Base-by-base conservation (phyloP, 35 echinoderm and acorn worm species). In the Ophiothrix spiculata region DNA sequence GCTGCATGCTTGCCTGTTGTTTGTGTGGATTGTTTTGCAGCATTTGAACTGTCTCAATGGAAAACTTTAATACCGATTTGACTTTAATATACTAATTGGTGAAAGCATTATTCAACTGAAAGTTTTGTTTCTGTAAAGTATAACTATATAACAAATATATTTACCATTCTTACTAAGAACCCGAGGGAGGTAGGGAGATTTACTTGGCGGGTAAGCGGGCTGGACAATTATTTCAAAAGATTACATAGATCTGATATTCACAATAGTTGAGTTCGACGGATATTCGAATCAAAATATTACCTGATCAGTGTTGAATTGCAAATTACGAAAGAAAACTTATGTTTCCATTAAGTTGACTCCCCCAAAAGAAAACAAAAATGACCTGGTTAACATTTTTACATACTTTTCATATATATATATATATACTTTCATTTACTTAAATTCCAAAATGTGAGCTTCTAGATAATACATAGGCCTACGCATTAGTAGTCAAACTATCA, bases 41-140 rank as follows among this genome's bases (percentile, higher is more conserved):
- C 60, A 15, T 69, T 69, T n/a, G 17, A 28, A 2, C 23, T 28
- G 60, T 69, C 60, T 69, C 60, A 69, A 2, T 15, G 60, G 60
- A 69, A 69, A 69, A 69, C 60, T 69, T 69, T 15, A 28, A 69
- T 69, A 69, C 29, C 60, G 60, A 69, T 69, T 69, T 69, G 60
- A 69, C n/a, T n/a, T n/a, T n/a, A n/a, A 69, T 69, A 28, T 69
- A 15, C 16, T 4, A 28, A 69, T 69, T 69, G 60, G 3, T 69
- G 25, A 10, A 10, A 69, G 29, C 17, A 15, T 69, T 69, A 69
- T 69, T 25, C 60, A 69, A 28, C 29, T 69, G 17, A 69, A 69
- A 25, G 60, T 69, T 69, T 69, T 69, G 60, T 69, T 69, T 69
- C 19, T 49, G 17, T 2, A 69, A 69, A 69, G 60, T 6, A 28